These are phyloP conservation scores for Octomys mimax DNA, from an alignment of 2,797 vertebrate genomes.

Conservation along the genomic window DNA sequence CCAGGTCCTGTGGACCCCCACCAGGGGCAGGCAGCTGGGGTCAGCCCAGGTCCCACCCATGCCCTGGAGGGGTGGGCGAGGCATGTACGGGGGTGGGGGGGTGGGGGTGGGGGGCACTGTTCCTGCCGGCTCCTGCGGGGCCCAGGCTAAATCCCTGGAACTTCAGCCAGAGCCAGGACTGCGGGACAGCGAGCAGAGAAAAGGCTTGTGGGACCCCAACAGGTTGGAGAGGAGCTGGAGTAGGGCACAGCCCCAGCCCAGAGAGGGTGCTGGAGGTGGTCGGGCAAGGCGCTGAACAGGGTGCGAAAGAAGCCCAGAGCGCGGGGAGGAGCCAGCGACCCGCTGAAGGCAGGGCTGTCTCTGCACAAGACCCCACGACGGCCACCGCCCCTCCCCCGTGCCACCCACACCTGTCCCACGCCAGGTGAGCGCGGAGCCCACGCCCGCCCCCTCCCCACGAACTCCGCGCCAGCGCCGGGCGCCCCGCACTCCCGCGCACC, in stretches of 20 bases:
- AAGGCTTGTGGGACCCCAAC: neutral
- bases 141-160: neutral
- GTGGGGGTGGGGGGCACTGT: rapidly evolving
- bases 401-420: neutral
- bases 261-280: neutral
- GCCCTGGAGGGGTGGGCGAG: neutral
- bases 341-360: neutral
- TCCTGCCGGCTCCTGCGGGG: too few species aligned
- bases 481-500: too few species aligned
- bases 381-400: neutral
- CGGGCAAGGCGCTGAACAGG: neutral
- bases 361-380: rapidly evolving
- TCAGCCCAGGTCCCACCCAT: neutral
- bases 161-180: neutral
- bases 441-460: too few species aligned
- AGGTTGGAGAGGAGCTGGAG: neutral
- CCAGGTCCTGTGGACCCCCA: neutral
- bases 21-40: neutral
- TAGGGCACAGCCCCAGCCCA: neutral
- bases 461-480: neutral
- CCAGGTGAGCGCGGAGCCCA: neutral
- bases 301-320: neutral
- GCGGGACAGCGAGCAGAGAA: neutral
- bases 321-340: too few species aligned
- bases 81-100: too few species aligned